A percentile compares a stretch with the other conserved stretches of the same genome.
phyloP scores from a whole-genome alignment of 2,113 vertebrate species.

The Clarias magur region DNA sequence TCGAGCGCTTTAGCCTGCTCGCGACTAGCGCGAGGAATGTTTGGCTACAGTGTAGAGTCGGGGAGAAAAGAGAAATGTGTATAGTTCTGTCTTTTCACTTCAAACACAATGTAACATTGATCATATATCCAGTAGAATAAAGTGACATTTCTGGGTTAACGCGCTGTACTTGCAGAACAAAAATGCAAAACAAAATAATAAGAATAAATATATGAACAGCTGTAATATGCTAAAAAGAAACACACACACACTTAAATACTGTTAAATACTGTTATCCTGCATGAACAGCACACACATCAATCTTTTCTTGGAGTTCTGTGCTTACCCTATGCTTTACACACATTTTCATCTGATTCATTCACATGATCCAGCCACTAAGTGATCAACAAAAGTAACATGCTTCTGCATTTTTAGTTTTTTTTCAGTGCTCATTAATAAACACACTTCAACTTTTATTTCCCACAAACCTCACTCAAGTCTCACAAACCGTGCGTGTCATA shows the following conservation, averaged over 20 bases:
- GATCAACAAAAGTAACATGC: background rate
- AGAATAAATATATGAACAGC: background rate
- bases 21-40: background rate
- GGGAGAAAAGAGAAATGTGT: background rate
- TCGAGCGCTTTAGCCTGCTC: conserved; percentile 4
- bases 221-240: background rate
- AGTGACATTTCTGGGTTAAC: too few species aligned
- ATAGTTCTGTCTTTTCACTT: background rate
- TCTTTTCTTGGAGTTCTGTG: background rate
- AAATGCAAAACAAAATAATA: too few species aligned
- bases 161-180: background rate
- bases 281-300: background rate
- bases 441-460: background rate
- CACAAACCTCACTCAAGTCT: background rate
- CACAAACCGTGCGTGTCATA: background rate
- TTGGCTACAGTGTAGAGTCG: background rate
- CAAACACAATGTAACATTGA: background rate
- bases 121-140: background rate
- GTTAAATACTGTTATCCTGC: background rate
- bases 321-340: background rate
- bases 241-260: too few species aligned
- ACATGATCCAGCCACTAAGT: background rate
- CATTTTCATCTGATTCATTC: background rate
- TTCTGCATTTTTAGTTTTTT: background rate
- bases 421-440: background rate